These are phyloP conservation scores for Dasyurus viverrinus DNA, from an alignment of 2,113 vertebrate species.

Conservation along the genomic window DNA sequence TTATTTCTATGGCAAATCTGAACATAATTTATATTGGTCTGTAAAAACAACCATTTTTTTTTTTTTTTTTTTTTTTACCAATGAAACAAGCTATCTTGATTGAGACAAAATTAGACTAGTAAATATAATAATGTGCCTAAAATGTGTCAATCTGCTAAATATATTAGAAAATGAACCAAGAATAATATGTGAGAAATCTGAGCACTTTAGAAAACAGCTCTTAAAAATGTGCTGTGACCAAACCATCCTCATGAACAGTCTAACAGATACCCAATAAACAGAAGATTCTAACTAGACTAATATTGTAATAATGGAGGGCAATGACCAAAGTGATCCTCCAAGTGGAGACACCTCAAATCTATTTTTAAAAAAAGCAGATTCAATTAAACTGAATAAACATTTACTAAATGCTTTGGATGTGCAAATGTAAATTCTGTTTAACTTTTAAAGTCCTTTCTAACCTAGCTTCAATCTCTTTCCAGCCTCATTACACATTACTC, in stretches of 20 bases:
- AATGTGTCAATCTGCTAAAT: background rate
- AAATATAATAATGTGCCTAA: background rate
- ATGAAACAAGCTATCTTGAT: background rate
- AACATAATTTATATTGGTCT: background rate
- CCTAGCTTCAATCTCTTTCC: background rate
- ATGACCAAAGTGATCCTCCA: background rate
- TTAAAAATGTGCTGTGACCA: background rate
- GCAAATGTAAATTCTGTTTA: background rate
- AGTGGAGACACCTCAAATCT: background rate
- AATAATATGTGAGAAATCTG: background rate
- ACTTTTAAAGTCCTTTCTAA: background rate
- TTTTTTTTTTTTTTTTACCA: background rate
- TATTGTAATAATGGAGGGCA: background rate
- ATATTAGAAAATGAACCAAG: background rate
- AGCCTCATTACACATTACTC: background rate
- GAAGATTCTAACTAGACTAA: background rate
- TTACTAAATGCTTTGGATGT: background rate
- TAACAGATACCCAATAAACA: background rate
- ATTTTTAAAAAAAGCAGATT: background rate
- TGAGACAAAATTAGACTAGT: background rate
- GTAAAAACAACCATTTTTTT: background rate
- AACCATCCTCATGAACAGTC: background rate
- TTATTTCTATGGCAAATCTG: background rate
- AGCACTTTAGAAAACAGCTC: background rate
- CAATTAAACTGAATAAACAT: background rate